phyloP scores from a whole-genome alignment of 2,113 vertebrate species.

The Erythrocercus mccallii region DNA sequence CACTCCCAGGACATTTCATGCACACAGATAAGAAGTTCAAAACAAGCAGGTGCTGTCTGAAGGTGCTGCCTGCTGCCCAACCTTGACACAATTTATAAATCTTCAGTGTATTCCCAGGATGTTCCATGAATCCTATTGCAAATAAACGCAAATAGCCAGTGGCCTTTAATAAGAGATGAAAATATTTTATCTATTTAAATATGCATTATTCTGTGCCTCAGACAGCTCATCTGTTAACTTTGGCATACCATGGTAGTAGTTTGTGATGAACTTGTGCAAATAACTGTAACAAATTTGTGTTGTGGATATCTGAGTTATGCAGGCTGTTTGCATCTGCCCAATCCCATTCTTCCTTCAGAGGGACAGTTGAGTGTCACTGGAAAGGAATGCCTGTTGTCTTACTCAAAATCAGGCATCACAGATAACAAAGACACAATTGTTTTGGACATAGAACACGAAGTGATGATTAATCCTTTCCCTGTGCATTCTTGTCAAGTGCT shows the following conservation, averaged over 20 bases:
- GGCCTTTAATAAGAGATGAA: background rate
- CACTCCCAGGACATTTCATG: background rate
- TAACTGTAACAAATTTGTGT: background rate
- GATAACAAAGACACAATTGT: constrained; percentile 69
- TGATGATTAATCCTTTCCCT: constrained; percentile 84
- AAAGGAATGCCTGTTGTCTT: constrained; percentile 1
- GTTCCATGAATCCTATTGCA: background rate
- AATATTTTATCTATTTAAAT: background rate
- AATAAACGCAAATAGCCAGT: background rate
- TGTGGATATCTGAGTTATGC: background rate
- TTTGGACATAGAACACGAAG: constrained; percentile 72
- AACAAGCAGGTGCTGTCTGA: background rate
- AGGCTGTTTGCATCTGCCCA: constrained; percentile 2
- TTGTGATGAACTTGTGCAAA: constrained; percentile 9
- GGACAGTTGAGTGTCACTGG: background rate
- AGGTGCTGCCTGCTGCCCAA: background rate
- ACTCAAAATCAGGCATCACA: constrained; percentile 59
- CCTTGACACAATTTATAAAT: background rate
- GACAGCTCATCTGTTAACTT: background rate
- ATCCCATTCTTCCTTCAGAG: background rate
- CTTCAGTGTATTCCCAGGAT: background rate
- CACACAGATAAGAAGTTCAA: background rate
- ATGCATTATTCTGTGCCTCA: background rate
- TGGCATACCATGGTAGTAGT: background rate
- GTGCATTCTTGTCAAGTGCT: constrained; percentile 84